Conservation (phyloP, 2,888 invertebrate genomes). For the Ectemnius lituratus region DNA sequence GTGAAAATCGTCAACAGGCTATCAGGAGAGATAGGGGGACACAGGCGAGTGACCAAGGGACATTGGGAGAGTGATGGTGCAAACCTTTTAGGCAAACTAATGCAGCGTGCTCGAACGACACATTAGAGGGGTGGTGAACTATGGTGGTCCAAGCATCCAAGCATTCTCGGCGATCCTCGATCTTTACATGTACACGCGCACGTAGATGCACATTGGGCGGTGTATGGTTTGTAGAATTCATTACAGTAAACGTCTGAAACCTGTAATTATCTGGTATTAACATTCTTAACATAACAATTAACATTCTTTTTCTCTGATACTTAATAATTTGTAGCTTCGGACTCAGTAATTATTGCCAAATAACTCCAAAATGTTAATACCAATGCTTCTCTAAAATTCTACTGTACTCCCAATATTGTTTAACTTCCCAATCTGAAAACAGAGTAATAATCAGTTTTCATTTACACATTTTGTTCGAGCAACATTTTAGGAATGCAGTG, state of each 20-base stretch:
- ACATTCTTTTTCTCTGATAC: too few species aligned
- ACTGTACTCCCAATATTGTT: background rate
- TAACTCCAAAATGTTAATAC: too few species aligned
- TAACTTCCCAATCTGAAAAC: too few species aligned
- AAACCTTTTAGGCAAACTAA: constrained; percentile 76
- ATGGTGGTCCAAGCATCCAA: too few species aligned
- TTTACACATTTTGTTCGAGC: constrained; percentile 28
- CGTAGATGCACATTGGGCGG: constrained; percentile 25
- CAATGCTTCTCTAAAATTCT: too few species aligned
- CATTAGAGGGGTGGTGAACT: background rate
- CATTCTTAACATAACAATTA: too few species aligned
- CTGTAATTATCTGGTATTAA: constrained; percentile 50
- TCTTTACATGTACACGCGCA: constrained; percentile 1
- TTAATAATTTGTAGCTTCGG: too few species aligned
- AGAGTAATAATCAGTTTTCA: too few species aligned
- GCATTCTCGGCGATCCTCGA: constrained; percentile 6
- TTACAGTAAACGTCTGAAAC: constrained; percentile 49
- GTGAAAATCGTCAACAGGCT: constrained; percentile 32
- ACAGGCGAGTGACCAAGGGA: constrained; percentile 44
- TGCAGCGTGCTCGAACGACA: constrained; percentile 57
- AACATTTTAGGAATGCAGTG: constrained; percentile 29
- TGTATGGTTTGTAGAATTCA: constrained; percentile 49
- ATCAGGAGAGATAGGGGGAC: constrained; percentile 22
- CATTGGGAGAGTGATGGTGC: constrained; percentile 72
- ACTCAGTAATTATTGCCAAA: too few species aligned